These are phyloP conservation scores for Phrynosoma blainvillii DNA, from an alignment of 2,113 vertebrate genomes.

Conservation along the genomic window DNA sequence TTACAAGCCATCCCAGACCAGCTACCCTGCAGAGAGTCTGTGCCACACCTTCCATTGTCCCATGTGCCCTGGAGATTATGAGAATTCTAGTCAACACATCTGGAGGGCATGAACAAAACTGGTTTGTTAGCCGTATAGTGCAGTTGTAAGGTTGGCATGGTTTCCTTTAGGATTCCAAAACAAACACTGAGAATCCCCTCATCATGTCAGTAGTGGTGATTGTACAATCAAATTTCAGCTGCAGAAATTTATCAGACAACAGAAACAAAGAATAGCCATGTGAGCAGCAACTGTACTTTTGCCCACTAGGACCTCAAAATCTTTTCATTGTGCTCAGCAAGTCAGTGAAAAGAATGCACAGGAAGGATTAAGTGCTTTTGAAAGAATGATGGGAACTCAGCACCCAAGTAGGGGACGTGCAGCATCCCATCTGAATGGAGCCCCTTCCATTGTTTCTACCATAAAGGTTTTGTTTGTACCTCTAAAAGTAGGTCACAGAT, in stretches of 20 bases:
- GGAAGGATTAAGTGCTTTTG: neutral
- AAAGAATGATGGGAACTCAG: constrained; percentile 6
- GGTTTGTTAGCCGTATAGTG: neutral
- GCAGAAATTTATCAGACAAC: neutral
- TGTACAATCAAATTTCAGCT: neutral
- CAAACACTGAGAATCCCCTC: neutral
- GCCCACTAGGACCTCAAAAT: accelerated
- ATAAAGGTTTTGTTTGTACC: constrained; percentile 34
- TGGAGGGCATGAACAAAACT: neutral
- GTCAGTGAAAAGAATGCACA: accelerated
- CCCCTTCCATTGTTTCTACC: neutral
- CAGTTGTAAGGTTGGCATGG: neutral
- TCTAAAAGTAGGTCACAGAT: constrained; percentile 55
- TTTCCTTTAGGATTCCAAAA: neutral
- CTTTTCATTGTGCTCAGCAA: neutral
- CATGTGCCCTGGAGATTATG: neutral
- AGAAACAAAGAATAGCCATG: neutral
- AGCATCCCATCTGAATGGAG: constrained; percentile 14
- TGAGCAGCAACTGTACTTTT: accelerated
- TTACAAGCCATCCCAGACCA: neutral
- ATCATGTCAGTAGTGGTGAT: neutral
- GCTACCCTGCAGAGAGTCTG: neutral
- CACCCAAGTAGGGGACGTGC: neutral
- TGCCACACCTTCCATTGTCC: neutral
- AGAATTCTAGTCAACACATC: neutral